Evolutionary conservation across 2,113 vertebrate genomes (phyloP).

Genomic region (Porphyrio hochstetteri): DNA sequence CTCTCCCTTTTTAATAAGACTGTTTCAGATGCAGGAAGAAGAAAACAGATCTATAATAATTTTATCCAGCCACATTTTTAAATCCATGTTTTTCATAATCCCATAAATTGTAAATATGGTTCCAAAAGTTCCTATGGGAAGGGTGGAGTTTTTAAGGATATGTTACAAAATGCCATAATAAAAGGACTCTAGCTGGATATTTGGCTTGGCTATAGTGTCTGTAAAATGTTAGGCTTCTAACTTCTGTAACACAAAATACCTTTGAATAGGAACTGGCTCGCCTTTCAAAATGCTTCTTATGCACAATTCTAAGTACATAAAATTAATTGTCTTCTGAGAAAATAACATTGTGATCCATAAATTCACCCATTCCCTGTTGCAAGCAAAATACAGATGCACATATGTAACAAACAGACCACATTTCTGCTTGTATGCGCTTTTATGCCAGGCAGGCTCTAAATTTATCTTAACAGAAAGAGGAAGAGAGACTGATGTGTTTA

Average conservation of each 20-base stretch:
- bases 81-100: neutral
- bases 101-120: neutral
- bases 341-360: neutral
- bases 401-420: neutral
- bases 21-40: neutral
- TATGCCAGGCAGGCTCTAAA: neutral
- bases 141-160: neutral
- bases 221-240: neutral
- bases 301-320: neutral
- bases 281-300: neutral
- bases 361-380: neutral
- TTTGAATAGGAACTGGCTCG: neutral
- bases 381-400: neutral
- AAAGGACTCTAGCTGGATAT: neutral
- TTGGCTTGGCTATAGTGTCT: neutral
- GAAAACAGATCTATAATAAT: neutral
- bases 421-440: neutral
- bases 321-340: neutral
- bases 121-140: neutral
- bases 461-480: constrained; percentile 13
- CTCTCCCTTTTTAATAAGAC: neutral
- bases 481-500: neutral
- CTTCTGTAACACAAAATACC: neutral
- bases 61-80: neutral
- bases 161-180: constrained; percentile 8